These are phyloP conservation scores for Heterodera schachtii DNA, from an alignment of 1,140 invertebrate species.

Conservation along the genomic window DNA sequence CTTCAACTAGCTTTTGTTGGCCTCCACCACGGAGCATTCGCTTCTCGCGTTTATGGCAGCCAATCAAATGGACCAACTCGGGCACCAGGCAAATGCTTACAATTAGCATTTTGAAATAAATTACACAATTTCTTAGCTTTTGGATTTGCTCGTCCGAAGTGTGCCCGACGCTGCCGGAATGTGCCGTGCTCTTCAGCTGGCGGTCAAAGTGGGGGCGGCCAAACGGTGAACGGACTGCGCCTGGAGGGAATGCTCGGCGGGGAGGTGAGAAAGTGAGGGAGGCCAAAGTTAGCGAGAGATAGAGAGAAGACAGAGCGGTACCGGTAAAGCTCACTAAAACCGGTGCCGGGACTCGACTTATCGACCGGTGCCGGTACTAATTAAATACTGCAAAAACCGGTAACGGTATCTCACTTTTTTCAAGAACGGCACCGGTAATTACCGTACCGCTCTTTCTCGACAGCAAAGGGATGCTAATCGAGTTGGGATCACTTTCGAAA, in stretches of 20 bases:
- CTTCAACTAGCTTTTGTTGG: constrained; percentile 17
- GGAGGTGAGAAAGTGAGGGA: neutral
- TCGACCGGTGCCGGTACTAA: no score
- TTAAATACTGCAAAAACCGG: no score
- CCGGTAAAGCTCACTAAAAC: no score
- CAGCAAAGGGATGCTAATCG: no score
- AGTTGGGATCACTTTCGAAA: no score
- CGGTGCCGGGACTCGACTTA: no score
- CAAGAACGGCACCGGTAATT: no score
- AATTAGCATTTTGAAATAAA: neutral
- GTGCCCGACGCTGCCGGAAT: constrained; percentile 37
- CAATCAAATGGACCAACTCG: constrained; percentile 29
- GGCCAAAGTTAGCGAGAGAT: no score
- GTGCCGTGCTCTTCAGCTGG: constrained; percentile 33
- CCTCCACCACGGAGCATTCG: constrained; percentile 33
- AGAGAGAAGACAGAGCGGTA: no score
- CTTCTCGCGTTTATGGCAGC: constrained; percentile 38
- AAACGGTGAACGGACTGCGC: constrained; percentile 27
- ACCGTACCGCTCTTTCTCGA: no score
- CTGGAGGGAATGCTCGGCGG: constrained; percentile 18
- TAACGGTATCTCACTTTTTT: no score
- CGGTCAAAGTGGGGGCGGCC: constrained; percentile 42
- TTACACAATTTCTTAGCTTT: neutral
- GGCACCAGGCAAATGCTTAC: neutral
- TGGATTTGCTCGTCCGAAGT: constrained; percentile 45